Conservation (phyloP, 2,888 invertebrate species). For the Pseudococcus longispinus region DNA sequence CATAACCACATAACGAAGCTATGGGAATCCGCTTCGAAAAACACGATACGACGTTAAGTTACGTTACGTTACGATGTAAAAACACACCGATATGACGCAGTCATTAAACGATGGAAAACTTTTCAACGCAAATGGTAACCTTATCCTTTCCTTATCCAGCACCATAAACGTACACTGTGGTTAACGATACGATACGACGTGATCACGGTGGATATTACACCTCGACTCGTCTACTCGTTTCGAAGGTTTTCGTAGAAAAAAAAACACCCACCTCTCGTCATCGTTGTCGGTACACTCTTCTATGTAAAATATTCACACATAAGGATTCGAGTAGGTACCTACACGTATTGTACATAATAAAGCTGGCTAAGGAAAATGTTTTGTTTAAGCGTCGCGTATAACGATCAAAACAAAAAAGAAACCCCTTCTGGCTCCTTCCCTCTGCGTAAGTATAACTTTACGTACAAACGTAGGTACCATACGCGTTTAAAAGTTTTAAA, state of each 20-base stretch:
- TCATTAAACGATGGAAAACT: constrained; percentile 13
- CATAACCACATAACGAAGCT: not conserved
- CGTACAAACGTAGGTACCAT: not conserved
- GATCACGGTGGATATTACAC: not conserved
- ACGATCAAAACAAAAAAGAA: not conserved
- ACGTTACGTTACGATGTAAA: not conserved
- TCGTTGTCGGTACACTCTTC: not conserved
- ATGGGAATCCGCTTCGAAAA: not conserved
- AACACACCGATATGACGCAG: not conserved
- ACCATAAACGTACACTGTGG: not conserved
- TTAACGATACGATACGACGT: not conserved
- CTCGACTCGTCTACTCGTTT: not conserved
- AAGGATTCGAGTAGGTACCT: not conserved
- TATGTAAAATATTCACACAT: not conserved
- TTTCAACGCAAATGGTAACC: not conserved
- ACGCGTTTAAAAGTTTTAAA: not conserved
- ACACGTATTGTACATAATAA: not conserved
- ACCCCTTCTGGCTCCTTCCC: not conserved
- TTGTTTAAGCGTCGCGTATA: not conserved
- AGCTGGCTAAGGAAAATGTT: not conserved
- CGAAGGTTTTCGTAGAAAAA: not conserved
- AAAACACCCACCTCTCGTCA: too few relatives aligned
- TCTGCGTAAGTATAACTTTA: not conserved
- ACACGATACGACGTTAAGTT: not conserved
- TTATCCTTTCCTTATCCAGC: not conserved